Conservation (phyloP, 2,113 vertebrate genomes). For the Turdus rufiventris region DNA sequence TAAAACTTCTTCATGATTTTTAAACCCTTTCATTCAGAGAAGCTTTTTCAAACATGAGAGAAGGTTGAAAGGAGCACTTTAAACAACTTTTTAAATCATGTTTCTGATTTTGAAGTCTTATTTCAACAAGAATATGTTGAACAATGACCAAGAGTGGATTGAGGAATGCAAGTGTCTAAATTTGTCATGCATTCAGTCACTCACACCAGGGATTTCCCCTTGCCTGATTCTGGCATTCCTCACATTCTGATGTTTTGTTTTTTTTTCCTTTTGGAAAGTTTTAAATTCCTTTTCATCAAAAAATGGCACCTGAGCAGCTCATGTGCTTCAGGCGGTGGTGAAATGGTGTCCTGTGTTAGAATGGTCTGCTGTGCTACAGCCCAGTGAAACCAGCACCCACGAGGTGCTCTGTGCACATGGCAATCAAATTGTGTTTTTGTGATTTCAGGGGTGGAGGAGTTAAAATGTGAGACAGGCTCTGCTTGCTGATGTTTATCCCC, state of each 20-base stretch:
- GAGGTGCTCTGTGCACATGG: not conserved
- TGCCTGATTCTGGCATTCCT: not conserved
- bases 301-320: not conserved
- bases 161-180: not conserved
- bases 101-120: not conserved
- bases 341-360: not conserved
- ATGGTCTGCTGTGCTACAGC: not conserved
- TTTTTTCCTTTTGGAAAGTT: not conserved
- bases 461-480: not conserved
- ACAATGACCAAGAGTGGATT: not conserved
- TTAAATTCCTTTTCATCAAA: not conserved
- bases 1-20: not conserved
- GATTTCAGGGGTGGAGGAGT: not conserved
- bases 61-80: not conserved
- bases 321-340: not conserved
- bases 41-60: not conserved
- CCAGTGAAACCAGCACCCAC: not conserved
- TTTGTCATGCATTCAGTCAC: rapidly evolving
- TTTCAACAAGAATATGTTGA: not conserved
- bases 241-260: not conserved
- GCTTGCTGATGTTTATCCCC: not conserved
- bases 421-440: not conserved
- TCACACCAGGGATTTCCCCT: not conserved
- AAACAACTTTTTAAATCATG: not conserved
- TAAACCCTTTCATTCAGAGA: not conserved